Evolutionary conservation across 2,797 vertebrate species (phyloP).

Genomic region (Parotocinclus haroldoi): DNA sequence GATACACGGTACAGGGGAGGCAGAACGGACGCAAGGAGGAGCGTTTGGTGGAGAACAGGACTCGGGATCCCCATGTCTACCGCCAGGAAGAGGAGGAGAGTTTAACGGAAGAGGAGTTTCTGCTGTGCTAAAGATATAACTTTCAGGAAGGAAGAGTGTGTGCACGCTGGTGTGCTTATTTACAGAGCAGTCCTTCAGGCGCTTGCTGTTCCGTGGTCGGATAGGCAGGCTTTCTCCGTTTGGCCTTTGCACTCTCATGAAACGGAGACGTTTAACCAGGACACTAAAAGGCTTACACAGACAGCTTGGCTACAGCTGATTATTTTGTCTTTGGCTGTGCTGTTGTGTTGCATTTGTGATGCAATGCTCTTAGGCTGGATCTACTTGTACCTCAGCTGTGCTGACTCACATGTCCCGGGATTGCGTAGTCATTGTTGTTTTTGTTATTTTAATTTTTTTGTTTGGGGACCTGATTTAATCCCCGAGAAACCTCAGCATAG

Average conservation of each 20-base stretch:
- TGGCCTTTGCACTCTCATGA: constrained; percentile 5
- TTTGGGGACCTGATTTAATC: no score
- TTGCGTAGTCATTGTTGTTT: no score
- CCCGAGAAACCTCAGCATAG: no score
- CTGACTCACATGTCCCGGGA: constrained; percentile 4
- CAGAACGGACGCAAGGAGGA: constrained; percentile 9
- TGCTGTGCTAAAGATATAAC: background rate
- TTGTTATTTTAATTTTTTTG: no score
- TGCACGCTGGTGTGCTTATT: constrained; percentile 25
- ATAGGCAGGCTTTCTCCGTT: background rate
- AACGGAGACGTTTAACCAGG: constrained; percentile 11
- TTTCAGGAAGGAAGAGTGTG: background rate
- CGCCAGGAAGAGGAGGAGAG: constrained; percentile 2
- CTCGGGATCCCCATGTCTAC: background rate
- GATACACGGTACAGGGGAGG: background rate
- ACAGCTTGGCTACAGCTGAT: no score
- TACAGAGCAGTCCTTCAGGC: background rate
- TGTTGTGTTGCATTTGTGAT: background rate
- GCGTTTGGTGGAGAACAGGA: background rate
- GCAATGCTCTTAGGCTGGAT: constrained; percentile 3
- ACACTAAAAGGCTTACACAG: background rate
- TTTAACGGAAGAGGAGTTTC: constrained; percentile 25
- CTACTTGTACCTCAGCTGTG: background rate
- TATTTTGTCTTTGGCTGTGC: background rate
- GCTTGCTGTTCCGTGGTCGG: background rate